These are phyloP conservation scores for Trissonchulus latispiculum DNA, from an alignment of 2,888 invertebrate genomes.

Conservation along the genomic window DNA sequence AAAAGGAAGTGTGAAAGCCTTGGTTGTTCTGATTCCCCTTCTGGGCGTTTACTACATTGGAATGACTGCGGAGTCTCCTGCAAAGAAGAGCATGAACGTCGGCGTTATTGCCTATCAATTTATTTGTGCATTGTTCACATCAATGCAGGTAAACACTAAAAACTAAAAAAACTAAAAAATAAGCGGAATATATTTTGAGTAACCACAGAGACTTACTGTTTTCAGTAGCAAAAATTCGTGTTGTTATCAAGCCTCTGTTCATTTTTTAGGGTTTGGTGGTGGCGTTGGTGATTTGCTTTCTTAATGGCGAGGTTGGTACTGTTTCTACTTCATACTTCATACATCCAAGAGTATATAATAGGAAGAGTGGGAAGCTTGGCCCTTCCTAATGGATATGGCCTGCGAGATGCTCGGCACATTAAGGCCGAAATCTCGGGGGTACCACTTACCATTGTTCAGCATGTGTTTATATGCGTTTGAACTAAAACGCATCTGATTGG, in stretches of 20 bases:
- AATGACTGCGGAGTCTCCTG: constrained; percentile 37
- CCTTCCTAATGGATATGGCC: no score
- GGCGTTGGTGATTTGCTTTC: constrained; percentile 37
- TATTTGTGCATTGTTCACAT: constrained; percentile 31
- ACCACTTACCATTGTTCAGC: no score
- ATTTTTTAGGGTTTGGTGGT: constrained; percentile 42
- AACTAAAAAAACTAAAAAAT: neutral
- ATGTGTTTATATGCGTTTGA: no score
- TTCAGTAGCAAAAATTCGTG: neutral
- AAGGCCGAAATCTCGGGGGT: no score
- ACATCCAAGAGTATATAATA: no score
- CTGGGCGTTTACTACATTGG: constrained; percentile 44
- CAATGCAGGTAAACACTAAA: constrained; percentile 3
- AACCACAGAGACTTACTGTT: neutral
- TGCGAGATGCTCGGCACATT: no score
- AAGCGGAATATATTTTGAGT: neutral
- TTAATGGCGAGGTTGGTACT: constrained; percentile 45
- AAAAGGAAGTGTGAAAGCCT: constrained; percentile 43
- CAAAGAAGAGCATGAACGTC: constrained; percentile 23
- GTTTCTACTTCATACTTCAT: no score
- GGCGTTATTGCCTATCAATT: constrained; percentile 33
- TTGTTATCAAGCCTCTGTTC: neutral
- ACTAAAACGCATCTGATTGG: no score
- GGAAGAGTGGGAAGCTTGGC: no score
- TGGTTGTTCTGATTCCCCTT: constrained; percentile 43